Evolutionary conservation across 2,797 vertebrate genomes (phyloP).

Genomic region (Garrulus glandarius): DNA sequence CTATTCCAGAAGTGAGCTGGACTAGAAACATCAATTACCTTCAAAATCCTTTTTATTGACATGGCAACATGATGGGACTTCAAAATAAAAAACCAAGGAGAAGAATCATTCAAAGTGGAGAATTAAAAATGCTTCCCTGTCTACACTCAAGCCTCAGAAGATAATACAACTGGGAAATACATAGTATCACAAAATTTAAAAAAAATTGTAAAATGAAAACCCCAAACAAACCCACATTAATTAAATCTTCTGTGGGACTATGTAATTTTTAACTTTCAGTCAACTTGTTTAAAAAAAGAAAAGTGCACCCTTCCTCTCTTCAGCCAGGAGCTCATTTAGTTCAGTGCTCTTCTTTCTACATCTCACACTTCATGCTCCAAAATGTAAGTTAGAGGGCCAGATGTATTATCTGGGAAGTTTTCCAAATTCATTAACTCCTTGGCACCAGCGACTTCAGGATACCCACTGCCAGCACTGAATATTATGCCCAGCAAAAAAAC

Average conservation of each 20-base stretch:
- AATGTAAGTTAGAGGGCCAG: constrained; percentile 66
- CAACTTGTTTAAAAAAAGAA: neutral
- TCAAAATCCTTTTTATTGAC: constrained; percentile 22
- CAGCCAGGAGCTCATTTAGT: constrained; percentile 15
- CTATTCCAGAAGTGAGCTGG: neutral
- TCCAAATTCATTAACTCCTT: constrained; percentile 74
- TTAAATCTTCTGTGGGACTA: neutral
- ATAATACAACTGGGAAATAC: neutral
- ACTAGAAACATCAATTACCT: constrained; percentile 23
- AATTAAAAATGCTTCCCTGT: neutral
- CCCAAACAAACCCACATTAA: neutral
- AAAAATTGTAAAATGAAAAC: neutral
- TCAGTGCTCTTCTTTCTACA: constrained; percentile 43
- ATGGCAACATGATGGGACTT: constrained; percentile 14
- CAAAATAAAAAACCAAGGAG: neutral
- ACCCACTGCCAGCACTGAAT: constrained; percentile 45
- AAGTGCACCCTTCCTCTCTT: neutral
- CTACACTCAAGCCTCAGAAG: neutral
- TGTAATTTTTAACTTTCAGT: neutral
- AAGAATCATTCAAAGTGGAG: neutral
- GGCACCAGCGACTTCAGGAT: constrained; percentile 57
- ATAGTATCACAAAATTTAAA: fast-evolving
- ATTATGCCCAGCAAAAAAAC: constrained; percentile 60
- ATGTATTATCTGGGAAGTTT: constrained; percentile 73
- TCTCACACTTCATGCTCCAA: constrained; percentile 49